Evolutionary conservation across 2,113 vertebrate species (phyloP).

Genomic region (Oreotrochilus melanogaster): DNA sequence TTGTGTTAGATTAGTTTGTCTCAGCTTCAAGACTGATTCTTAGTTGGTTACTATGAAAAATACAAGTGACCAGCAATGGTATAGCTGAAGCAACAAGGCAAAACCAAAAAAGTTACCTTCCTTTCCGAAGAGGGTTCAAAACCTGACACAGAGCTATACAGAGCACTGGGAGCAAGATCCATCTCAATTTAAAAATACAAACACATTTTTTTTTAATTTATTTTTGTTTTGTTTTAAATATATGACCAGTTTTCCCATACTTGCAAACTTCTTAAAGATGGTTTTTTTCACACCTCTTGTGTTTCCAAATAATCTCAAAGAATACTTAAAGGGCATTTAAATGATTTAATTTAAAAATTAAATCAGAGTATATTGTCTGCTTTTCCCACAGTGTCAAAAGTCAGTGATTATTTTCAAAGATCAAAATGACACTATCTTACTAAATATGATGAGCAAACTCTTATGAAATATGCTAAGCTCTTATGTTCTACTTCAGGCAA

Average conservation of each 20-base stretch:
- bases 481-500: background rate
- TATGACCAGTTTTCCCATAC: background rate
- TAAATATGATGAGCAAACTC: background rate
- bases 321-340: conserved; percentile 7
- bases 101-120: background rate
- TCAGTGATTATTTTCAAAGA: conserved; percentile 42
- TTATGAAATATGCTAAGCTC: background rate
- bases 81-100: background rate
- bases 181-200: background rate
- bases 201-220: background rate
- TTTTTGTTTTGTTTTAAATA: background rate
- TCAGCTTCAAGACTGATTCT: background rate
- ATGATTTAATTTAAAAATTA: conserved; percentile 7
- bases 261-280: background rate
- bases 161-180: background rate
- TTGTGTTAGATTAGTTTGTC: background rate
- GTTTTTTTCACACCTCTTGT: background rate
- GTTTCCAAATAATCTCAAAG: background rate
- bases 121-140: background rate
- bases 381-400: conserved; percentile 26
- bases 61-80: background rate
- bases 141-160: background rate
- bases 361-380: background rate
- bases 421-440: conserved; percentile 23
- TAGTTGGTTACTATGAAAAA: background rate